These are phyloP conservation scores for Bradypodion pumilum DNA, from an alignment of 2,797 vertebrate genomes.

Conservation along the genomic window DNA sequence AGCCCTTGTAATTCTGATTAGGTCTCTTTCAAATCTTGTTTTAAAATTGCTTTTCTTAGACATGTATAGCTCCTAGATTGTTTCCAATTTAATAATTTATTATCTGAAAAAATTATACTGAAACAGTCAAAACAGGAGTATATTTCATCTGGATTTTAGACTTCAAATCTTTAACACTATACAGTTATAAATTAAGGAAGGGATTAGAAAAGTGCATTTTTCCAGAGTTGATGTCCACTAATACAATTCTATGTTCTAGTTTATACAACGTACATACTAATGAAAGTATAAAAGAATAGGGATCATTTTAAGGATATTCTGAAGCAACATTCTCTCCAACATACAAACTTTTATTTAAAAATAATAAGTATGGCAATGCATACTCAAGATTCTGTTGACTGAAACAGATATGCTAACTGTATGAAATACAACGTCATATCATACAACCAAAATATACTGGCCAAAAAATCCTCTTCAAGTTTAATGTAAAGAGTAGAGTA, in stretches of 20 bases:
- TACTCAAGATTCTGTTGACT: constrained; percentile 6
- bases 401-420: background rate
- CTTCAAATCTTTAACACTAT: constrained; percentile 63
- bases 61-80: constrained; percentile 74
- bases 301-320: constrained; percentile 1
- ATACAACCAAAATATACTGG: background rate
- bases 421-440: background rate
- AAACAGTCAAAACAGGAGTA: constrained; percentile 61
- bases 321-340: background rate
- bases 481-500: too few relatives aligned
- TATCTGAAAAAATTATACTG: constrained; percentile 68
- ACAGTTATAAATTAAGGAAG: constrained; percentile 56
- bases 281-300: background rate
- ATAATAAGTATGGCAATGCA: background rate
- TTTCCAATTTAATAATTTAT: constrained; percentile 74
- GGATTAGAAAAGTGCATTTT: constrained; percentile 16
- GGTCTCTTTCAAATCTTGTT: constrained; percentile 72
- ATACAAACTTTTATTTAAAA: background rate
- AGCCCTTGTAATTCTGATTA: constrained; percentile 75
- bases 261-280: background rate
- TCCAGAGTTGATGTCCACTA: constrained; percentile 24
- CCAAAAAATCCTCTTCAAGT: too few relatives aligned
- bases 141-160: constrained; percentile 66
- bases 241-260: background rate
- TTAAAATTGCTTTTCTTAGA: constrained; percentile 78